phyloP scores from a whole-genome alignment of 2,797 vertebrate species.

The Molossus alvarezi region DNA sequence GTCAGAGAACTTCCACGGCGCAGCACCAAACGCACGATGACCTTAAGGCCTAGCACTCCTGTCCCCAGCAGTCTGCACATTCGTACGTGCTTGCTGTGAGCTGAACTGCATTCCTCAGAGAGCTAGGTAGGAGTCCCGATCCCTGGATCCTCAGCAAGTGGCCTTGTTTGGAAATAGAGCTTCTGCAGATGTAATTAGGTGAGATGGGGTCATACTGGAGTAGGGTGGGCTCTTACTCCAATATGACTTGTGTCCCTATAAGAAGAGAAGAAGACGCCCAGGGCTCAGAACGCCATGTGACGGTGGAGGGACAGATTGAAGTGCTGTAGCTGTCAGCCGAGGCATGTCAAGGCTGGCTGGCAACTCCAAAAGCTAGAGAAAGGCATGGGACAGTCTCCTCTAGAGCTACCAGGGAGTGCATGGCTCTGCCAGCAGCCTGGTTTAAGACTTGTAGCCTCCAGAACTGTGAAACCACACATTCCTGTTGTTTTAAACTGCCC shows the following conservation, averaged over 20 bases:
- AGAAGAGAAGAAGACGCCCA: not conserved
- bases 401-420: not conserved
- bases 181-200: conserved; percentile 9
- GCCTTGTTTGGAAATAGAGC: not conserved
- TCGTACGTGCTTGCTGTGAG: not conserved
- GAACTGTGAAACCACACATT: not conserved
- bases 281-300: not conserved
- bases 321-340: not conserved
- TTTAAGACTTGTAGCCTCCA: not conserved
- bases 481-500: not conserved
- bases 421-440: not conserved
- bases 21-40: not conserved
- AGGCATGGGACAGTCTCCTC: not conserved
- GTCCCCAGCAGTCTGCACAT: not conserved
- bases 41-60: not conserved
- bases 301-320: accelerated
- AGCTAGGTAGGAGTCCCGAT: not conserved
- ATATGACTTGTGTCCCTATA: not conserved
- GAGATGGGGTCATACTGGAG: not conserved
- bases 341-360: not conserved
- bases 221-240: not conserved
- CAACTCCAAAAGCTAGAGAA: not conserved
- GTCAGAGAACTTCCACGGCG: not conserved
- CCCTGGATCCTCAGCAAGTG: not conserved
- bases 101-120: not conserved